Conservation (phyloP, 2,113 vertebrate species). For the Corythoichthys haematopterus region DNA sequence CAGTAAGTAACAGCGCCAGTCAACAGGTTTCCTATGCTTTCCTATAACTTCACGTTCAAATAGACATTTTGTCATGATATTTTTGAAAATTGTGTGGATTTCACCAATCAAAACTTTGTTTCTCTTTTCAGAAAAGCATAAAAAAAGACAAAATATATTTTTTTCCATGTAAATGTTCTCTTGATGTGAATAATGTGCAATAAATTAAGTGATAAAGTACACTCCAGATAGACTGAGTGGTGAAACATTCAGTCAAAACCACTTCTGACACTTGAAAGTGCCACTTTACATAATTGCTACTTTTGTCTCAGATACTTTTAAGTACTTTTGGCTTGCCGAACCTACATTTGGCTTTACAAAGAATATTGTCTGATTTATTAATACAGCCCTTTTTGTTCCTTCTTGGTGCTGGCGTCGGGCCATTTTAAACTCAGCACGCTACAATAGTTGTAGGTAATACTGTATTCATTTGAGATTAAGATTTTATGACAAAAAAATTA, state of each 20-base stretch:
- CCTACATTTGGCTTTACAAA: neutral
- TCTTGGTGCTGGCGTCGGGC: neutral
- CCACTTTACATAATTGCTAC: constrained; percentile 7
- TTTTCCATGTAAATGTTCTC: neutral
- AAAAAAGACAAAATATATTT: neutral
- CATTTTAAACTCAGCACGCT: neutral
- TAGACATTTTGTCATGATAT: neutral
- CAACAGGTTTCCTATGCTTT: too few relatives aligned
- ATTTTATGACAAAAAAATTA: neutral
- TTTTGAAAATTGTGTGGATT: neutral
- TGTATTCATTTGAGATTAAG: neutral
- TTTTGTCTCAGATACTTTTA: constrained; percentile 1
- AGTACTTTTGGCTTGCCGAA: neutral
- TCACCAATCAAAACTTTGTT: neutral
- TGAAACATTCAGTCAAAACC: neutral
- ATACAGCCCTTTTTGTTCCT: neutral
- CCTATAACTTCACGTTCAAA: neutral
- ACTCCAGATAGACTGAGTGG: neutral
- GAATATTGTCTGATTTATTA: neutral
- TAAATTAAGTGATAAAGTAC: constrained; percentile 3
- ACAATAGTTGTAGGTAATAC: neutral
- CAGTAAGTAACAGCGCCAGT: constrained; percentile 71
- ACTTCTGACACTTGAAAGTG: neutral
- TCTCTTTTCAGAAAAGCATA: neutral
- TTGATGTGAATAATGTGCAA: neutral